Conservation (phyloP, 2,113 vertebrate genomes). For the Sebastes schlegelii region DNA sequence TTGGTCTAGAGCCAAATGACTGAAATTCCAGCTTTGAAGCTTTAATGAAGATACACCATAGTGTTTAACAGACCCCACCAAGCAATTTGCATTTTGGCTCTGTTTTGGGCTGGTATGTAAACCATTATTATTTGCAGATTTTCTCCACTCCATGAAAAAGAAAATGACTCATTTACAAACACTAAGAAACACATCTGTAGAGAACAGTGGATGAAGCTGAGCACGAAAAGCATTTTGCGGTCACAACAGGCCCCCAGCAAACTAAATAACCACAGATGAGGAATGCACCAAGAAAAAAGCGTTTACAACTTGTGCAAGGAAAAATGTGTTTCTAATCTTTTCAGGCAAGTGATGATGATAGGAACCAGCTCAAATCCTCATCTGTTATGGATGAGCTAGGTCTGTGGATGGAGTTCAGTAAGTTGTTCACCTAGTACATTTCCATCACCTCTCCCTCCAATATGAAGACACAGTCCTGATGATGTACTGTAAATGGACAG, state of each 20-base stretch:
- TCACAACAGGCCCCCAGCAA: constrained; percentile 85
- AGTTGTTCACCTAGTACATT: constrained; percentile 62
- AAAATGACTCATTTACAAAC: constrained; percentile 79
- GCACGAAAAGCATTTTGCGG: constrained; percentile 83
- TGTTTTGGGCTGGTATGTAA: constrained; percentile 75
- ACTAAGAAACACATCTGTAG: constrained; percentile 74
- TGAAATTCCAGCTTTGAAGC: constrained; percentile 83
- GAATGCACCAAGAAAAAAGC: constrained; percentile 83
- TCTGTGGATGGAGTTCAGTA: constrained; percentile 68
- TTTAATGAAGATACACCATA: constrained; percentile 81
- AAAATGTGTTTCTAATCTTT: constrained; percentile 86
- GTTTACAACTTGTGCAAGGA: constrained; percentile 81
- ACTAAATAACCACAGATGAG: constrained; percentile 86
- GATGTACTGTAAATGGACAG: constrained; percentile 39
- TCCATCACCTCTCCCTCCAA: constrained; percentile 41
- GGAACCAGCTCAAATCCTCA: constrained; percentile 77
- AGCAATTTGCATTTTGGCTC: constrained; percentile 80
- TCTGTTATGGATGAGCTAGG: constrained; percentile 74
- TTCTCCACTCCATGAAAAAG: constrained; percentile 71
- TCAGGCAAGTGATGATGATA: constrained; percentile 81
- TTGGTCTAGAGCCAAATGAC: constrained; percentile 72
- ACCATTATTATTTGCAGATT: constrained; percentile 85
- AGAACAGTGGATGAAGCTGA: constrained; percentile 73
- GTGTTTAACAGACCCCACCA: constrained; percentile 79
- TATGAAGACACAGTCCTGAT: constrained; percentile 3